A percentile compares a stretch with the other conserved stretches of the same genome.
Evolutionary conservation across 2,888 invertebrate species (phyloP).

Genomic region (Sepioteuthis lessoniana): DNA sequence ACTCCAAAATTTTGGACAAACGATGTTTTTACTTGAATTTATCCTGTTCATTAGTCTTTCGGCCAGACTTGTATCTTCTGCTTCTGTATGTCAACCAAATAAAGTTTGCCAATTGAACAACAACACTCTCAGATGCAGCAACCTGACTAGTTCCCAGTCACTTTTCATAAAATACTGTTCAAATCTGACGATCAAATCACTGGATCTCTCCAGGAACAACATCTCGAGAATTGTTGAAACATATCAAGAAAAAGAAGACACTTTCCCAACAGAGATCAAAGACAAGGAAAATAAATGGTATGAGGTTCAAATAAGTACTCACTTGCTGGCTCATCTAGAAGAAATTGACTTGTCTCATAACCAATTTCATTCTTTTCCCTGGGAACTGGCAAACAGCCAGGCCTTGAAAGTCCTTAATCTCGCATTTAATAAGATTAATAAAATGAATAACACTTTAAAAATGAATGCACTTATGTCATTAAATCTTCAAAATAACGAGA

Average conservation of each 20-base stretch:
- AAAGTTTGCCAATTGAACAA: neutral
- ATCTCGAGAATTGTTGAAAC: neutral
- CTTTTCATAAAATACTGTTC: neutral
- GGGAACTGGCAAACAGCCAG: neutral
- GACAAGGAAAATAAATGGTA: neutral
- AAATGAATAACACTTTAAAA: neutral
- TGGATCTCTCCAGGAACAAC: neutral
- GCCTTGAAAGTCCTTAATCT: neutral
- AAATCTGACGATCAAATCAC: neutral
- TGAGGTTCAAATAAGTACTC: neutral
- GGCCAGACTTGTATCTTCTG: neutral
- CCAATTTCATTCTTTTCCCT: neutral
- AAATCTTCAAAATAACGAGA: slow-evolving; percentile 53
- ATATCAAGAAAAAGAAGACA: neutral
- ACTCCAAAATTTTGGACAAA: neutral
- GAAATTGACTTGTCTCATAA: neutral
- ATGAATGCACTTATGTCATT: neutral
- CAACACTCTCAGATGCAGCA: neutral
- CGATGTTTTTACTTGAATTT: neutral
- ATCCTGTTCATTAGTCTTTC: neutral
- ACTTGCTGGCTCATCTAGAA: neutral
- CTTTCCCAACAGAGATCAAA: neutral
- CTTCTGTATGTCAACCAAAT: neutral
- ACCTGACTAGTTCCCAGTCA: neutral
- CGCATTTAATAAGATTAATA: neutral